Base-by-base conservation (phyloP, 2,888 invertebrate genomes). In the Eremobia ochroleuca region DNA sequence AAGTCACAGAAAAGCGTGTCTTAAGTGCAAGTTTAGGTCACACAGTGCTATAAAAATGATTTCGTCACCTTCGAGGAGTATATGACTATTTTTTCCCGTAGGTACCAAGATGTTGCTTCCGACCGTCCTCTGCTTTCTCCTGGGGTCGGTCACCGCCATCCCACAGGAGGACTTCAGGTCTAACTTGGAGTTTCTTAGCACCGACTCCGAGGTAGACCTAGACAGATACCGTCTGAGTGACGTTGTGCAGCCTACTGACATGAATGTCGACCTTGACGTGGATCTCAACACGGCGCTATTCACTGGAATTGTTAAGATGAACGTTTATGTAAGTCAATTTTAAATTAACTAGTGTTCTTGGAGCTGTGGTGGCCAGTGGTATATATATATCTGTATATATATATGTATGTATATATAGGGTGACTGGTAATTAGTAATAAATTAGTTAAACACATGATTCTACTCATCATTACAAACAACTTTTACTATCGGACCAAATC, bases 211-310 rank as follows among this genome's bases (percentile, higher is more conserved):
- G 81, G 37, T 95, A 43, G 15, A 34, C 1, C 9, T 77, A 4
- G 66, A 96, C 90, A 49, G 90, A 94, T 97, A 96, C 89, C 92
- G 97, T 34, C 89, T 97, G 1, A 83, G 73, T 1, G 92, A 94
- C 55, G 89, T 77, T 18, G 94, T 97, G 9, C 92, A 94, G 75
- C 97, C 97, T 3, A 90, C 83, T 3, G 75, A 90, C 6, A 77
- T 94, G 21, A 75, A 87, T 25, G 92, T 96, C 0, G 93, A 95
- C 28, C 87, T 97, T 0, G 96, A 97, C 69, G 96, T 96, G 0
- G 89, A 93, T 75, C 81, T 97, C 2, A 77, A 85, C 4, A 91
- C 93, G 34, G 91, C 92, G 1, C 89, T 92, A 28, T 94, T 96
- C 74, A 89, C 91, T 77, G 96, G 96, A 1, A 13, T 92, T 0